These are phyloP conservation scores for Ophion obscuratus DNA, from an alignment of 2,888 invertebrate genomes.

Conservation along the genomic window DNA sequence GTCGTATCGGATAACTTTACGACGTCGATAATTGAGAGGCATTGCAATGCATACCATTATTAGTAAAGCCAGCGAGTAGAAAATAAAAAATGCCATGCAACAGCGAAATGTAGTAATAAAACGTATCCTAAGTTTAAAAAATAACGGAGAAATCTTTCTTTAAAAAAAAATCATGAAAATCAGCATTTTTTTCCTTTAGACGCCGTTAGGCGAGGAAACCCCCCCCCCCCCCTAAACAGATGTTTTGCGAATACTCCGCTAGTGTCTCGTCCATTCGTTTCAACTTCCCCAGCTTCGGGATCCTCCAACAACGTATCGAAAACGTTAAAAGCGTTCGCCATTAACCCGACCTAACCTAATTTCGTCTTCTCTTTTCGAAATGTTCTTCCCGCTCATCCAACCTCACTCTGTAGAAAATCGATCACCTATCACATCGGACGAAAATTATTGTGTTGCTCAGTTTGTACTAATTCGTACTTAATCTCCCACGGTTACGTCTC, in stretches of 20 bases:
- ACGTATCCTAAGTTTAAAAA: too few species aligned
- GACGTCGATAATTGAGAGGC: too few species aligned
- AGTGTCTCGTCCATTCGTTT: background rate
- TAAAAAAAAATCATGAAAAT: too few species aligned
- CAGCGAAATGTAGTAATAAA: too few species aligned
- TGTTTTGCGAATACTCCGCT: background rate
- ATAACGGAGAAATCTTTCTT: too few species aligned
- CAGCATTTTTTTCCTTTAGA: too few species aligned
- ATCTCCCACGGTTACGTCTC: constrained; percentile 27
- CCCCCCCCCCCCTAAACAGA: background rate
- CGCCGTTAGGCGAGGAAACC: too few species aligned
- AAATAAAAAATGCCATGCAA: too few species aligned
- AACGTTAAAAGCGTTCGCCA: background rate
- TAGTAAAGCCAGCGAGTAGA: too few species aligned
- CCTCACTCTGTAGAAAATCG: constrained; percentile 31
- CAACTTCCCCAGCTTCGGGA: background rate
- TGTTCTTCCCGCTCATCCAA: constrained; percentile 40
- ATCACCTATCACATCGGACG: constrained; percentile 49
- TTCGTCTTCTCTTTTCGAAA: constrained; percentile 25
- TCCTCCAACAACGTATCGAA: background rate
- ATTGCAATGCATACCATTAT: too few species aligned
- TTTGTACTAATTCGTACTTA: constrained; percentile 72
- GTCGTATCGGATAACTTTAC: too few species aligned
- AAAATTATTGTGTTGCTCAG: constrained; percentile 67
- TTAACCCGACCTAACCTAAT: background rate